Evolutionary conservation across 1,140 invertebrate genomes (phyloP).

Genomic region (Dryas iulia): DNA sequence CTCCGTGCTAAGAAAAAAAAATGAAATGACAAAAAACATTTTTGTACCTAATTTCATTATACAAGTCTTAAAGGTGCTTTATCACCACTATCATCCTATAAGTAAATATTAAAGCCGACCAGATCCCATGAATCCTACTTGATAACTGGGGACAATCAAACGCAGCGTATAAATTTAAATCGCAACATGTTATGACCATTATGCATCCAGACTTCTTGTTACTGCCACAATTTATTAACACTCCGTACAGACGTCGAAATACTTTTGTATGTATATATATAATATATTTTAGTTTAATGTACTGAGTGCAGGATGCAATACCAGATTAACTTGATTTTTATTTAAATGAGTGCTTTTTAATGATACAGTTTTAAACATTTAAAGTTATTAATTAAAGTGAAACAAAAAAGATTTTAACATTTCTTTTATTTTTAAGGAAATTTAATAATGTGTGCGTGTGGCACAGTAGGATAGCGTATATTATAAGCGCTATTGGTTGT

Average conservation of each 20-base stretch:
- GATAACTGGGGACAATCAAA: slow-evolving; percentile 22
- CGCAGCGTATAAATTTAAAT: slow-evolving; percentile 20
- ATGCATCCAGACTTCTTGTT: slow-evolving; percentile 21
- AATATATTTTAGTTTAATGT: neutral
- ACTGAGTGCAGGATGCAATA: neutral
- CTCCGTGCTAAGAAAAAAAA: no score
- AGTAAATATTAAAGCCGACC: slow-evolving; percentile 4
- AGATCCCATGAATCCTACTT: slow-evolving; percentile 12
- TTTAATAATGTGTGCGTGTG: no score
- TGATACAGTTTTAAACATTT: neutral
- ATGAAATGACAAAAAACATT: no score
- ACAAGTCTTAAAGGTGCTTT: neutral
- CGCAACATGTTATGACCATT: slow-evolving; percentile 26
- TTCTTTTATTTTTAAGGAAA: neutral
- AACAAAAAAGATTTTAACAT: neutral
- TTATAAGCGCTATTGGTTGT: no score
- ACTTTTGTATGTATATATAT: neutral
- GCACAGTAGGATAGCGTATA: no score
- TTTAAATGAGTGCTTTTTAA: neutral
- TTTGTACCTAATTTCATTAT: no score
- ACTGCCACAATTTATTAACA: slow-evolving; percentile 25
- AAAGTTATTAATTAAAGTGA: neutral
- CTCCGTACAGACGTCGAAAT: slow-evolving; percentile 7
- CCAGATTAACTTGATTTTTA: neutral
- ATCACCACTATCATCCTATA: neutral